Conservation (phyloP, 2,888 invertebrate species). For the Dicyrtomina minuta region DNA sequence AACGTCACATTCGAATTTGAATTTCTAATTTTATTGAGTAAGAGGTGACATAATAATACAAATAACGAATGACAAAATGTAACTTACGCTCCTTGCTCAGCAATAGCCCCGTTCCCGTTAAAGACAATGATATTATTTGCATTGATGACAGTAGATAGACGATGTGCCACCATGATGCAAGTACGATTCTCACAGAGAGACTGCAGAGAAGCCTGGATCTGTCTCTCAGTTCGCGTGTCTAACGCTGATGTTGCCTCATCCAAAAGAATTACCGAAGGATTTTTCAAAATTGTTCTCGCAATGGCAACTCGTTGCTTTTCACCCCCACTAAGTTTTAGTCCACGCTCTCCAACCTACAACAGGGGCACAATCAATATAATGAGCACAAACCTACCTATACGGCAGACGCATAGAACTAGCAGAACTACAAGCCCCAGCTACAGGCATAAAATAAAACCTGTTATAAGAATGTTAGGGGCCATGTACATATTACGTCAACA, state of each 20-base stretch:
- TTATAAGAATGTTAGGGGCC: too few species aligned
- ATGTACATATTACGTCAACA: too few species aligned
- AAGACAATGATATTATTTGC: conserved; percentile 93
- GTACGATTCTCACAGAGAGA: conserved; percentile 82
- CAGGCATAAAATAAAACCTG: too few species aligned
- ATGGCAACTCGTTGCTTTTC: conserved; percentile 98
- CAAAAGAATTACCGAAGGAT: conserved; percentile 83
- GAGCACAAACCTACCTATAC: too few species aligned
- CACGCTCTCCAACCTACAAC: conserved; percentile 86
- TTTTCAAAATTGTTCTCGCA: conserved; percentile 89
- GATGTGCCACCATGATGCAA: conserved; percentile 91
- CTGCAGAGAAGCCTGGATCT: conserved; percentile 76
- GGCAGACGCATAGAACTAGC: too few species aligned
- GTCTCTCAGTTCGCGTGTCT: conserved; percentile 91
- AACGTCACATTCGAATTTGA: too few species aligned
- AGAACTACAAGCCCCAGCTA: too few species aligned
- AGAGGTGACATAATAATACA: too few species aligned
- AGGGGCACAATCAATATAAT: too few species aligned
- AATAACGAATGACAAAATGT: too few species aligned
- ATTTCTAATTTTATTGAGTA: too few species aligned
- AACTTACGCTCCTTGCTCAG: conserved; percentile 82
- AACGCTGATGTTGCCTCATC: conserved; percentile 96
- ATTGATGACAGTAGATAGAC: conserved; percentile 89
- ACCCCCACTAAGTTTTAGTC: conserved; percentile 90
- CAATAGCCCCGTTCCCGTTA: conserved; percentile 79